Evolutionary conservation across 2,113 vertebrate species (phyloP), one percentile per base, ranked within the genome.

Genomic region (Seriola dumerili): DNA sequence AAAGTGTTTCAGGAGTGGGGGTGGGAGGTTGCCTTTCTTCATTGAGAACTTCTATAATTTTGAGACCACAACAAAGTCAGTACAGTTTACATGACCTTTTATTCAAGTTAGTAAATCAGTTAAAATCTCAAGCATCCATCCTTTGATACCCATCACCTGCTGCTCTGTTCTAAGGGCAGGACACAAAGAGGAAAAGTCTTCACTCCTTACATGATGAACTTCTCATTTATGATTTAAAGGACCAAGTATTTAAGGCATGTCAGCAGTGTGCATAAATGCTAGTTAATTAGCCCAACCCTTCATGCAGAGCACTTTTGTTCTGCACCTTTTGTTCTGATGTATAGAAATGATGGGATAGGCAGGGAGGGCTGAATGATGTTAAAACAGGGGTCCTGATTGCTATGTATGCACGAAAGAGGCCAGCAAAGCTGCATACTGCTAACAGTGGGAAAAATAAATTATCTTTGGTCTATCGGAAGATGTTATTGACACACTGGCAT

Each of bases 261-360:
- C 23, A 19, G 14, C 29, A 23, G 8, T 16, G 2, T 12, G n/a
- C 16, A 32, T 16, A 17, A 61, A 50, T 40, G 4, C 59, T 2
- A 32, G 9, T 57, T 11, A 69, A 69, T 65, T 59, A 50, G 32
- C 50, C 55, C 68, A 81, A 40, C 42, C 63, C 32, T 81, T 32
- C 2, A 1, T 14, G 36, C 34, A 62, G 14, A 61, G 21, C 34
- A 48, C 73, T 29, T 50, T 42, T 29, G 40, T n/a, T 59, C 34
- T 6, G 29, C 29, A 29, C 29, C 29, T 48, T 4, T n/a, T 54
- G 11, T 46, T 46, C 19, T 62, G 54, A 62, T 44, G 29, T 29
- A 2, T 16, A 58, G 13, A 62, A 36, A 32, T 69, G 38, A 79
- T 32, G 48, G 58, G 69, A 57, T 9, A 10, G 42, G 62, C 46